phyloP scores from a whole-genome alignment of 1,140 invertebrate genomes.

The Bombus sibiricus region DNA sequence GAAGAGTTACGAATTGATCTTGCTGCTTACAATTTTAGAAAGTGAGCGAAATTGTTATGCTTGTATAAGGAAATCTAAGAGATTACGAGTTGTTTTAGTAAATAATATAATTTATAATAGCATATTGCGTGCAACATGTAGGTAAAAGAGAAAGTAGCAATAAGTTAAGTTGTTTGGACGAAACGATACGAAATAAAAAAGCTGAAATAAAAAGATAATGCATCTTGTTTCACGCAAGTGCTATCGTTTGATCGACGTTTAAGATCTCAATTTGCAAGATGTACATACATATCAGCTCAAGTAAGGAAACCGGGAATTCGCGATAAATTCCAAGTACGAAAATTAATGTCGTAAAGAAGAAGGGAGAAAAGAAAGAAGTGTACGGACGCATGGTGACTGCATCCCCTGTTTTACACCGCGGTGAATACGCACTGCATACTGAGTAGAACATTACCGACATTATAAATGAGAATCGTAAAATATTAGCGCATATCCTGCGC shows the following conservation, averaged over 20 bases:
- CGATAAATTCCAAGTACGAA: conserved; percentile 67
- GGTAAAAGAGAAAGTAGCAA: no score
- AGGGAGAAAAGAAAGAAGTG: conserved; percentile 8
- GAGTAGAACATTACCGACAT: conserved; percentile 71
- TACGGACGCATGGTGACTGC: conserved; percentile 34
- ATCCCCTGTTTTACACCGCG: conserved; percentile 35
- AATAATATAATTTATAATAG: no score
- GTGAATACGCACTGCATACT: conserved; percentile 69
- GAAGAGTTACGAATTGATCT: background rate
- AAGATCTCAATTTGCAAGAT: conserved; percentile 50
- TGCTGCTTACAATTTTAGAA: background rate
- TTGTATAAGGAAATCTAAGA: no score
- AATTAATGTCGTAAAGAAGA: conserved; percentile 60
- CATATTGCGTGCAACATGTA: no score
- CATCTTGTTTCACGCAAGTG: background rate
- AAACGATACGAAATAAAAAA: background rate
- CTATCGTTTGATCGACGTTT: background rate
- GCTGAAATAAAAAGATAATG: background rate
- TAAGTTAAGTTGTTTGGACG: background rate
- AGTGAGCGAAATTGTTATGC: no score
- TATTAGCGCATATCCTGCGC: conserved; percentile 62
- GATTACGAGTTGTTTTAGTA: no score
- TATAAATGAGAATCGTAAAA: conserved; percentile 75
- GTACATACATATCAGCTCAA: conserved; percentile 10
- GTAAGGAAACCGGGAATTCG: background rate